Percentiles rank a stretch among this genome's conserved stretches.
These are phyloP conservation scores for Paracanthobrama guichenoti DNA, from an alignment of 2,113 vertebrate species.

Conservation along the genomic window DNA sequence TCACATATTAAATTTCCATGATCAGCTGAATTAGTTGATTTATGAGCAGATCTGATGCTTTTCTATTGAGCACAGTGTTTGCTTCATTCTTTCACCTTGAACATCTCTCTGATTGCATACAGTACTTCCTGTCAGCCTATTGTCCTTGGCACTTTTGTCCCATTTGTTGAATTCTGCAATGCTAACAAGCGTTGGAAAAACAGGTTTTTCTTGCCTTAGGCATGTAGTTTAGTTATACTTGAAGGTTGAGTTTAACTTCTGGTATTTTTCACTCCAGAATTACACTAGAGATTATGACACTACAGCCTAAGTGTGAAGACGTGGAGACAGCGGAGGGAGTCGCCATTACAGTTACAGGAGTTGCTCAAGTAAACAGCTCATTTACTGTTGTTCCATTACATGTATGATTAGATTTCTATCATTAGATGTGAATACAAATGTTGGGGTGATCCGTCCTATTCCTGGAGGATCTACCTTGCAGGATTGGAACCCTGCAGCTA, in stretches of 20 bases:
- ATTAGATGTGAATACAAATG: neutral
- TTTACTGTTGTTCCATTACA: neutral
- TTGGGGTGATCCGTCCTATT: no score
- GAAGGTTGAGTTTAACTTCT: neutral
- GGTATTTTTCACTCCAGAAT: slow-evolving; percentile 78
- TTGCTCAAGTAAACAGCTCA: slow-evolving; percentile 88
- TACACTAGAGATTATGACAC: slow-evolving; percentile 97
- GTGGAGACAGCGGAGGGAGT: slow-evolving; percentile 98
- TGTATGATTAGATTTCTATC: neutral
- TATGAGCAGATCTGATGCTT: neutral
- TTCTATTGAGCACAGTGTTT: neutral
- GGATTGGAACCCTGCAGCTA: no score
- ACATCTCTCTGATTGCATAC: neutral
- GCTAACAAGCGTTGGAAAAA: neutral
- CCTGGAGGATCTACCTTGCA: no score
- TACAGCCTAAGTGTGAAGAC: slow-evolving; percentile 95
- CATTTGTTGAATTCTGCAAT: neutral
- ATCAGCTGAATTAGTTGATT: neutral
- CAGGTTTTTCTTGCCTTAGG: neutral
- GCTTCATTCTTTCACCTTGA: neutral
- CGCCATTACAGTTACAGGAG: slow-evolving; percentile 97
- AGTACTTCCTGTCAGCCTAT: neutral
- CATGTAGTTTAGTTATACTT: neutral
- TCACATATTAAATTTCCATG: neutral
- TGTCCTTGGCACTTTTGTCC: neutral